Percentiles rank a stretch among this genome's conserved stretches.
These are phyloP conservation scores for Rhabdomys dilectus DNA, from an alignment of 2,113 vertebrate species.

Conservation along the genomic window DNA sequence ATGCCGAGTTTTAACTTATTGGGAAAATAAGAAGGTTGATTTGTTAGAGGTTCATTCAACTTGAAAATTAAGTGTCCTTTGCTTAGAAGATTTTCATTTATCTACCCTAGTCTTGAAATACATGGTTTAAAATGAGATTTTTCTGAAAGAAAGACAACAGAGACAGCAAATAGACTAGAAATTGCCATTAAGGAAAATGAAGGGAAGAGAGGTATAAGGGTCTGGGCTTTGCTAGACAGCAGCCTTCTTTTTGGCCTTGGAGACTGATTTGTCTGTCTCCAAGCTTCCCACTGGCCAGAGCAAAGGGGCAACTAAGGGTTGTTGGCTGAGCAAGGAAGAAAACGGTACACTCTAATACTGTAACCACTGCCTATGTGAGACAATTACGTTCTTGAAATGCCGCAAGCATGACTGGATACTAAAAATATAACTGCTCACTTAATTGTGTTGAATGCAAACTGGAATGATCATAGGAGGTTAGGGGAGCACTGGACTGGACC, in stretches of 20 bases:
- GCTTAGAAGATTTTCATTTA: not conserved
- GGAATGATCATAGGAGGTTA: not conserved
- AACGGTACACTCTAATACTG: not conserved
- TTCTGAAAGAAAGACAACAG: not conserved
- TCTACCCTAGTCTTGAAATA: not conserved
- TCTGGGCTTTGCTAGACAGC: not conserved
- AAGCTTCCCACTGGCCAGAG: not conserved
- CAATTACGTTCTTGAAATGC: not conserved
- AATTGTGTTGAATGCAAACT: not conserved
- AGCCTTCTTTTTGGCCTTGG: constrained; percentile 35
- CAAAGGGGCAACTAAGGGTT: constrained; percentile 3
- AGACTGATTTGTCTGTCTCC: not conserved
- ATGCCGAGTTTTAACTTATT: not conserved
- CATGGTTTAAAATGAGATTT: constrained; percentile 35
- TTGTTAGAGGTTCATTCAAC: not conserved
- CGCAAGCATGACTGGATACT: not conserved
- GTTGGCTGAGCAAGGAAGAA: not conserved
- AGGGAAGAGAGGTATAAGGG: not conserved
- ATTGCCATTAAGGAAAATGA: not conserved
- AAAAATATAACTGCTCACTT: not conserved
- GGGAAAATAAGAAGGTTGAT: constrained; percentile 7
- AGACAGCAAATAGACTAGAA: constrained; percentile 27
- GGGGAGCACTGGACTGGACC: not conserved
- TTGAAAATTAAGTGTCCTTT: constrained; percentile 53
- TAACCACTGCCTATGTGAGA: not conserved